phyloP scores from a whole-genome alignment of 2,797 vertebrate species.

The Gobio occitaniae region DNA sequence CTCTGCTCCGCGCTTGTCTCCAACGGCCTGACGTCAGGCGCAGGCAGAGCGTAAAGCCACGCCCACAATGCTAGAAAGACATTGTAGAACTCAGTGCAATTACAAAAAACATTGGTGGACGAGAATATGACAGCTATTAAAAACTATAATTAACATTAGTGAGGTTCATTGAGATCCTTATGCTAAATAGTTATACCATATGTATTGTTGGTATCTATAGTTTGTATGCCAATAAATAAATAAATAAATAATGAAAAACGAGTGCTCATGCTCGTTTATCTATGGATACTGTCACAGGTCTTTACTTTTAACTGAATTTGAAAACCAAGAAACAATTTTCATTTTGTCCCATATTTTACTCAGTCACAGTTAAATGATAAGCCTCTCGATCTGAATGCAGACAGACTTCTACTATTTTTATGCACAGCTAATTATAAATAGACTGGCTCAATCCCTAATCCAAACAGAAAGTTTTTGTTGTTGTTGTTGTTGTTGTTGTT shows the following conservation, averaged over 20 bases:
- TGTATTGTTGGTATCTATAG: background rate
- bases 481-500: too few species aligned
- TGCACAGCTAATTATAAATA: background rate
- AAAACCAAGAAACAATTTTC: background rate
- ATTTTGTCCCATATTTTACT: background rate
- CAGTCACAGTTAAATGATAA: background rate
- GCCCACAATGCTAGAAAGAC: conserved; percentile 4
- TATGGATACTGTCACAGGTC: background rate
- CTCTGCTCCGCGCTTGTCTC: conserved; percentile 50
- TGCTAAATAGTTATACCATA: background rate
- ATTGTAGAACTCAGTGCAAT: background rate
- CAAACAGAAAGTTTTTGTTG: background rate
- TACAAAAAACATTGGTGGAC: background rate
- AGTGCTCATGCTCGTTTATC: background rate
- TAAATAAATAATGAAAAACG: background rate
- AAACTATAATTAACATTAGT: background rate
- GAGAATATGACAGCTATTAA: background rate
- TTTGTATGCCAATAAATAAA: background rate
- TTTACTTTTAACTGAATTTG: background rate
- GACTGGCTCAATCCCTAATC: too few species aligned
- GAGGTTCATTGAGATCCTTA: background rate
- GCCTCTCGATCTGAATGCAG: background rate
- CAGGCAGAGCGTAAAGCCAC: conserved; percentile 40
- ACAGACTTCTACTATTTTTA: background rate
- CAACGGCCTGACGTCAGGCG: conserved; percentile 62